Evolutionary conservation across 1,140 invertebrate genomes (phyloP), one percentile per base, ranked within the genome.

Genomic region (Scaptomyza hsui): DNA sequence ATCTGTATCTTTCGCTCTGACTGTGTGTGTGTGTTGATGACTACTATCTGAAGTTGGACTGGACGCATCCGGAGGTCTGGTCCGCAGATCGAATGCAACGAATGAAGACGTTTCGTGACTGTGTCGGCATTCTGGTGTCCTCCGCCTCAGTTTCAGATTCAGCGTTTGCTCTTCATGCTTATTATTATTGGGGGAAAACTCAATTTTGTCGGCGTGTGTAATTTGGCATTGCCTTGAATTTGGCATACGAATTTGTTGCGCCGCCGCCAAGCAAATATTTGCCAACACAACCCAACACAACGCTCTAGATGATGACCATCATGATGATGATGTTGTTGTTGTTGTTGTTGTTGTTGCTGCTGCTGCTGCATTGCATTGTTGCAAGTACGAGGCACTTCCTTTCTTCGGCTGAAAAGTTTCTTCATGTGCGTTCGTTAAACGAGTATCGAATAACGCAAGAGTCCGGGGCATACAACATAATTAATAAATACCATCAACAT

Each of bases 401-500:
- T 62, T 48, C 65, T 62, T 29, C 39, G n/a, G 13, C 21, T 26
- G 6, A 1, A 12, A 29, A 57, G 45, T 55, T 60, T 24, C 64
- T 60, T 24, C 64, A 60, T 68, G 63, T 60, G 63, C 62, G 69
- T 67, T 60, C 64, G 56, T 55, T 32, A 29, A 57, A 52, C 53
- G 59, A 44, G 65, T 74, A 77, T 86, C 81, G 78, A 81, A 86
- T 86, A 88, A 88, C 83, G 67, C 42, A 52, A 52, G 45, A 24
- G 52, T 19, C 61, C 41, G 55, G 29, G 72, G 57, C 78, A 65
- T 62, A 89, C 83, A 82, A 88, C 82, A 88, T 88, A 88, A 88
- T 88, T 88, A 88, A 88, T 88, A 88, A 88, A 88, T 88, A 88
- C 82, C 82, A 88, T 88, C 82, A 88, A 88, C 82, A 88, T 88